Conservation (phyloP, 1,140 invertebrate species). For the Drusus annulatus region DNA sequence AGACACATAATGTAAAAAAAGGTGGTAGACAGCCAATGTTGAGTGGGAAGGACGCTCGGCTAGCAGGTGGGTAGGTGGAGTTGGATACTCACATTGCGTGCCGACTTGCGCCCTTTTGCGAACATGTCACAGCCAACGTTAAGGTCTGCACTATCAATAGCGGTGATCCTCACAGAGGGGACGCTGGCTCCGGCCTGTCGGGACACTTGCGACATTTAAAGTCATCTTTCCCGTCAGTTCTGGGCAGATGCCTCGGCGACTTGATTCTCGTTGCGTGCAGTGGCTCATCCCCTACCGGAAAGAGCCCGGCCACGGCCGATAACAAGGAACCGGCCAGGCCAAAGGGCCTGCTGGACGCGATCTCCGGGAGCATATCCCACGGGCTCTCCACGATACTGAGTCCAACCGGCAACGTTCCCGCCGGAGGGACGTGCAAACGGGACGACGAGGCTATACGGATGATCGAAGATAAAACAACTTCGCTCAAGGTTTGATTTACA, state of each 20-base stretch:
- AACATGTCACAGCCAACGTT: no score
- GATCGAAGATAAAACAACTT: not conserved
- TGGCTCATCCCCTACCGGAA: not conserved
- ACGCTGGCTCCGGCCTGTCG: no score
- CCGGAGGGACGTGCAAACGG: not conserved
- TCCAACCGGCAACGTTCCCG: not conserved
- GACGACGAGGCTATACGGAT: slow-evolving; percentile 15
- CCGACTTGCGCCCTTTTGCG: no score
- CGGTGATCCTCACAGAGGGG: no score
- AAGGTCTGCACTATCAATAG: no score
- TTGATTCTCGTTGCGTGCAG: slow-evolving; percentile 62
- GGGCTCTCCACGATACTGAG: no score
- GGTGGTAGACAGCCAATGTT: no score
- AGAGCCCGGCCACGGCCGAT: not conserved
- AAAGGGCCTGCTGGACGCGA: not conserved
- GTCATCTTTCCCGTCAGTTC: slow-evolving; percentile 60
- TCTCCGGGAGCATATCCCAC: not conserved
- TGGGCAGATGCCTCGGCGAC: slow-evolving; percentile 69
- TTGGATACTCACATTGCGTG: no score
- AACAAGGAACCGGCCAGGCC: no score
- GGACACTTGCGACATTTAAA: not conserved
- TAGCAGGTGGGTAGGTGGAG: no score
- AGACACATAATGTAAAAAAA: no score
- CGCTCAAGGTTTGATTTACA: not conserved
- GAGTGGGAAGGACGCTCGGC: no score